Base-by-base conservation (phyloP, 1,140 invertebrate genomes). In the Oncopeltus fasciatus region DNA sequence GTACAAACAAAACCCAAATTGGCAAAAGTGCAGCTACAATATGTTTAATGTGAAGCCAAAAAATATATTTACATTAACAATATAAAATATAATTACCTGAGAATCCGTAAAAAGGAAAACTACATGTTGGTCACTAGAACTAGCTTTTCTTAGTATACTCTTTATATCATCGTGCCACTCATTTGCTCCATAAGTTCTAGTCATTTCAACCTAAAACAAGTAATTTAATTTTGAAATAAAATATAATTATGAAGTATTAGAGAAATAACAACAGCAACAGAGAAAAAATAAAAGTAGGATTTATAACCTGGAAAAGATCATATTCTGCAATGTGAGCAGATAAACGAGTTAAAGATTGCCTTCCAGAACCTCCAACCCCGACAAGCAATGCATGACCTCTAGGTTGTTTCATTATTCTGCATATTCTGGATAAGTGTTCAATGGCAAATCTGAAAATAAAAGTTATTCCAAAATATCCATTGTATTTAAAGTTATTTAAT, bases 131-230 rank as follows among this genome's bases (percentile, higher is more conserved):
- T 97, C 93, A 14, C 73, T 74, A 16, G 84, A 80, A 60, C 88
- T 90, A 2, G 87, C 84, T 74, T 86, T 88, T 66, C 77, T 81
- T 56, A 96, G 74, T 59, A 95, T 85, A 18, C 72, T 76, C 69
- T 94, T 90, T 8, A 98, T 74, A 72, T 96, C 92, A 70, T 95
- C 92, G 67, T 88, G 81, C 90, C 93, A 98, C 69, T 96, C 91
- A 31, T 76, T 77, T 11, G 80, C 76, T 1, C 85, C 84, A 72
- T 97, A 96, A 28, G 81, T 83, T 72, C 90, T 85, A 59, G 84
- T 89, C 69, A 96, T 91, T 78, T 96, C 92, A 46, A 96, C 85
- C 83, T 91, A 78, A 65, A 74, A 75, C n/a, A n/a, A n/a, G n/a
- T n/a, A n/a, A n/a, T n/a, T n/a, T n/a, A n/a, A n/a, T n/a, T n/a